Base-by-base conservation (phyloP, 2,888 invertebrate species). In the Thecocarcelia acutangulata region DNA sequence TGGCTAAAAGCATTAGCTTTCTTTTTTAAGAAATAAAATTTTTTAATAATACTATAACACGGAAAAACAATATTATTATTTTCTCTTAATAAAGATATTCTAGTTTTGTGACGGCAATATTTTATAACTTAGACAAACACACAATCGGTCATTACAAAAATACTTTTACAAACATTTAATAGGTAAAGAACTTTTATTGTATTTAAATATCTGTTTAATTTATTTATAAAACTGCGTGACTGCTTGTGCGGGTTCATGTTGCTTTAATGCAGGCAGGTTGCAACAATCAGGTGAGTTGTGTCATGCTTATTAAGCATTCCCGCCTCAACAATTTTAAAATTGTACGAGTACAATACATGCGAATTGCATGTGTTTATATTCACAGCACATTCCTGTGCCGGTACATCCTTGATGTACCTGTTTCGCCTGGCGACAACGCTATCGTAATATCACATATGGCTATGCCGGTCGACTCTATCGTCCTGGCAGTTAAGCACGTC, bases 211-310 rank as follows among this genome's bases (percentile, higher is more conserved):
- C 11, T n/a, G n/a, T 8, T 54, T 61, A 69, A 76, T 69, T 69
- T 76, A 76, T 69, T 69, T 69, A 69, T 61, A 61, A 37, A 63
- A 72, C 69, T 66, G 77, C 78, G 82, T 82, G 81, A 82, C 77
- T 74, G 58, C 69, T 73, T 63, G 73, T 56, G 56, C 50, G 19
- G 59, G 21, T 52, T 70, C 9, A 33, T 40, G n/a, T n/a, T n/a
- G n/a, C n/a, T n/a, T n/a, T n/a, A n/a, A n/a, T n/a, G n/a, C n/a
- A n/a, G n/a, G 50, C 28, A 17, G 33, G n/a, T 58, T 78, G 70
- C 58, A 44, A n/a, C 64, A 58, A 24, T 15, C 33, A 48, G 44
- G 40, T 54, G 15, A 63, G 13, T 44, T 6, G 15, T 58, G 70
- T 40, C 19, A 44, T 63, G 33, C 64, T n/a, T 56, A n/a, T 54